Evolutionary conservation across 2,888 invertebrate species (phyloP).

Genomic region (Nymphalis urticae): DNA sequence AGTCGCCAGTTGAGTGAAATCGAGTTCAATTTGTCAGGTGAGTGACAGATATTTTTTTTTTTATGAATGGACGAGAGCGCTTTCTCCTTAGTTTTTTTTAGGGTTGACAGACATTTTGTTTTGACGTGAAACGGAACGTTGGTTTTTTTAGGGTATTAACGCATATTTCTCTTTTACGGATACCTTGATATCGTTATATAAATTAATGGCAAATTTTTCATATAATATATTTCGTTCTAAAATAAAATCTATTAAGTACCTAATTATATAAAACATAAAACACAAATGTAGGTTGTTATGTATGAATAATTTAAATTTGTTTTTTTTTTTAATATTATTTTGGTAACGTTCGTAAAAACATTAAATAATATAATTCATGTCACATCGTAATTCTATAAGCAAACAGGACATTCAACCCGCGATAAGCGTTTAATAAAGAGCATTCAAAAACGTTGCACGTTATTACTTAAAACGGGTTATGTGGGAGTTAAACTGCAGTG

Average conservation of each 20-base stretch:
- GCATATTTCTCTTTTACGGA: constrained; percentile 5
- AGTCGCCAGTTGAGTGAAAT: constrained; percentile 55
- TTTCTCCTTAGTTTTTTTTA: constrained; percentile 50
- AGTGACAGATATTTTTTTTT: constrained; percentile 49
- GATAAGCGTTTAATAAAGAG: neutral
- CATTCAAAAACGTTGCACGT: constrained; percentile 1
- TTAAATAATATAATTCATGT: too few species aligned
- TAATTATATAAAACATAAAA: too few species aligned
- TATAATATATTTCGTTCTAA: too few species aligned
- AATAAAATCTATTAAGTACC: too few species aligned
- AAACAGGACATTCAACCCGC: neutral
- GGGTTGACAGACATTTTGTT: constrained; percentile 42
- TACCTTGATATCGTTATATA: neutral
- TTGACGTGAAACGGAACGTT: constrained; percentile 32
- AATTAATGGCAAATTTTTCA: neutral
- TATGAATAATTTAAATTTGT: too few species aligned
- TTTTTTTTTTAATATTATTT: too few species aligned
- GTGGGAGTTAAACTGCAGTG: neutral
- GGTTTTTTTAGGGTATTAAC: constrained; percentile 21
- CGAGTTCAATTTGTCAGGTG: constrained; percentile 57
- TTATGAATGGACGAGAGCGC: constrained; percentile 44
- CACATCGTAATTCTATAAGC: too few species aligned
- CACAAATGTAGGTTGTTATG: too few species aligned
- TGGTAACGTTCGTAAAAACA: too few species aligned
- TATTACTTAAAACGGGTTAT: neutral